Base-by-base conservation (phyloP, 2,888 invertebrate species). In the Malacosoma neustria region DNA sequence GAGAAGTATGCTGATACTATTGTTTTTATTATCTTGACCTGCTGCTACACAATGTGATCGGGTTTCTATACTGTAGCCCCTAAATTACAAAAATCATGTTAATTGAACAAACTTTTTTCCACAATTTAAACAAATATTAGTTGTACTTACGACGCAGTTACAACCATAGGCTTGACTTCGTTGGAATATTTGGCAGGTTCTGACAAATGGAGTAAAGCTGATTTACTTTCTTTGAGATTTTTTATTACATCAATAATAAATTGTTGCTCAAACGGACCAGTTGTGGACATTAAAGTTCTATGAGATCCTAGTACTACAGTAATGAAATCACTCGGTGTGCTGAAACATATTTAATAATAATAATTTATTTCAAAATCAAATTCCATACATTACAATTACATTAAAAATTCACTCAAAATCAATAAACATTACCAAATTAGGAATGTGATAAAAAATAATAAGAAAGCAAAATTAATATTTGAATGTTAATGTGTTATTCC, bases 241-340 rank as follows among this genome's bases (percentile, higher is more conserved):
- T 87, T 87, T 3, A 89, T 84, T 22, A 87, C 87, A 45, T 90
- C 87, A 3, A 95, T 84, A 38, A 82, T 72, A 15, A 87, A 76
- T n/a, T 89, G 84, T 79, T 93, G 91, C 61, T 95, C 93, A 57
- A 91, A 88, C 3, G 91, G 90, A 30, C 93, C 90, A 41, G 82
- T 77, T 3, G 89, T 79, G 34, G 86, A 72, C 29, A 87, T 69
- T 42, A 91, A 75, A 0, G 88, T 86, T 57, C 88, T 88, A 11
- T 90, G 88, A 12, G 89, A 88, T n/a, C 95, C 95, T 32, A 94
- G 65, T 6, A 93, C 62, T 3, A 89, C 92, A 2, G 87, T 79
- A 4, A 92, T 79, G 46, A 90, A 91, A 54, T 89, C 85, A n/a
- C 64, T 61, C 11, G 66, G 52, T 14, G 89, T 66, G 34, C 91